Percentiles rank a stretch among this genome's conserved stretches.
Evolutionary conservation across 1,140 invertebrate genomes (phyloP).

Genomic region (Heliconius hewitsoni): DNA sequence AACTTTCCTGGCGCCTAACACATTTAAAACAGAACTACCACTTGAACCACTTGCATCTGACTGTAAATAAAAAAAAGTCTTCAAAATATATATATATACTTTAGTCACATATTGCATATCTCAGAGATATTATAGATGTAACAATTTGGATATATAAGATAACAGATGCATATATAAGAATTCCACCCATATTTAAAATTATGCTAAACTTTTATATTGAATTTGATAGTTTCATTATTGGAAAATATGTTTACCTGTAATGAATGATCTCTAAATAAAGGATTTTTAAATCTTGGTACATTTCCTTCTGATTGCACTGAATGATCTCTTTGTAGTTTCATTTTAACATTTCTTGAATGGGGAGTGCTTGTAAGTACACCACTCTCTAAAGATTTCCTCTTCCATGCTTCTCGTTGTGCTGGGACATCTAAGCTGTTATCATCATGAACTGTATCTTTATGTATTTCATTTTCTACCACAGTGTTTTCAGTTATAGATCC

Average conservation of each 20-base stretch:
- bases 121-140: too few relatives aligned
- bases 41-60: constrained; percentile 85
- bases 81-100: neutral
- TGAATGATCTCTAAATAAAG: constrained; percentile 76
- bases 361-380: constrained; percentile 57
- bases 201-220: too few relatives aligned
- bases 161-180: too few relatives aligned
- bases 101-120: neutral
- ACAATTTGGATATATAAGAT: too few relatives aligned
- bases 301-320: constrained; percentile 78
- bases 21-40: constrained; percentile 85
- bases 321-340: constrained; percentile 71
- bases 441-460: constrained; percentile 51
- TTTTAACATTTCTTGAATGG: constrained; percentile 52
- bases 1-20: constrained; percentile 86
- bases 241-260: constrained; percentile 61
- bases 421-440: constrained; percentile 66
- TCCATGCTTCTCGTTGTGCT: constrained; percentile 61
- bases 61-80: constrained; percentile 67
- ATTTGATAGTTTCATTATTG: too few relatives aligned
- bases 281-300: constrained; percentile 74
- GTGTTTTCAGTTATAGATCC: constrained; percentile 65
- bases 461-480: constrained; percentile 51
- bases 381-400: constrained; percentile 74
- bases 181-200: too few relatives aligned